These are phyloP conservation scores for Tokudaia tokunoshimensis DNA, from an alignment of 2,797 vertebrate genomes.

Conservation along the genomic window DNA sequence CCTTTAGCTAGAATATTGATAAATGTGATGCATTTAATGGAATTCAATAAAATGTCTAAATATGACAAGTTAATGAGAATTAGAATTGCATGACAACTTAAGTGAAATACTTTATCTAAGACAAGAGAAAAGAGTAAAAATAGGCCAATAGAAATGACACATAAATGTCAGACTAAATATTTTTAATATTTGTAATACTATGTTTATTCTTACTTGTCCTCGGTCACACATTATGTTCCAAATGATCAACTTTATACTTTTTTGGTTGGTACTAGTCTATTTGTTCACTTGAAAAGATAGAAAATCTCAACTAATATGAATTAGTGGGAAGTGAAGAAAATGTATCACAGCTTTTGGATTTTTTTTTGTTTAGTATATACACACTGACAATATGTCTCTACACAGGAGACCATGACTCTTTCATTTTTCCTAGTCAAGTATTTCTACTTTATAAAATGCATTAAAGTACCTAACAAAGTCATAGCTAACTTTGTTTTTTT, in stretches of 20 bases:
- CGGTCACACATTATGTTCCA: not conserved
- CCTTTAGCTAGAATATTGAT: conserved; percentile 93
- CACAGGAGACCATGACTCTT: not conserved
- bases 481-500: conserved; percentile 38
- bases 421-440: conserved; percentile 7
- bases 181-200: conserved; percentile 5
- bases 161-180: conserved; percentile 44
- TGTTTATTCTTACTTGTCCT: conserved; percentile 35
- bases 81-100: conserved; percentile 51
- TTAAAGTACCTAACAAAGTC: not conserved
- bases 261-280: conserved; percentile 1
- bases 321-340: conserved; percentile 22
- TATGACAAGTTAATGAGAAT: conserved; percentile 50
- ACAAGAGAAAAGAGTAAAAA: not conserved
- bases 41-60: conserved; percentile 49
- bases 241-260: conserved; percentile 31
- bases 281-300: conserved; percentile 41
- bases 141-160: conserved; percentile 36
- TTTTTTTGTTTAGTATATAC: not conserved
- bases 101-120: conserved; percentile 34
- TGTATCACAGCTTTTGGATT: not conserved
- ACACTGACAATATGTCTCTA: not conserved
- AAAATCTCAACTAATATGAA: not conserved
- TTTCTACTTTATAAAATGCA: not conserved
- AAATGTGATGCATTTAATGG: conserved; percentile 52